Evolutionary conservation across 1,140 invertebrate species (phyloP), one percentile per base, ranked within the genome.

Genomic region (Sminthurides bifidus): DNA sequence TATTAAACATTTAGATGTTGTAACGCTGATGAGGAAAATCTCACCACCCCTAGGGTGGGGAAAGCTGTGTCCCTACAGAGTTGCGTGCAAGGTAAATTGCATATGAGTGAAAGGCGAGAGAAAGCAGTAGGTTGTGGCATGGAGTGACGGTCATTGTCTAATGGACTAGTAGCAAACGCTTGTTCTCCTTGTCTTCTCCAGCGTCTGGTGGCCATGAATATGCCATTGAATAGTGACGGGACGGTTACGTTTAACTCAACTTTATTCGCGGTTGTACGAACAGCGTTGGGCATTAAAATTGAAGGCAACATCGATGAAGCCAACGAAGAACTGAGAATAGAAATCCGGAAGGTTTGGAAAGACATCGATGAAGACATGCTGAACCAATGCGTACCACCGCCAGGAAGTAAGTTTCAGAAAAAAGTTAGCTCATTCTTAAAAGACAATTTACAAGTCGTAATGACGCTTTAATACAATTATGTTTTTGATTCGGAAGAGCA

Each of bases 201-300:
- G 82, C 79, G 92, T 61, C 76, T 99, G 26, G 96, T 99, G 12
- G 93, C 92, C 8, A 99, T 99, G 96, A 99, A 99, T 70, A 99
- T 99, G 96, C 96, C 96, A 1, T 75, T 99, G 40, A 99, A 98
- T 69, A 93, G 89, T 57, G 96, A 99, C 71, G 96, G 95, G 10
- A 99, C 96, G 0, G 96, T 99, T 1, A 81, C 95, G 63, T 99
- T 99, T 71, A 99, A 99, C 72, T 95, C 96, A 0, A 99, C 96
- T 0, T 74, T 99, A 19, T 99, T 99, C 73, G 96, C 96, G 24
- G 84, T 99, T 21, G 94, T 99, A 2, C 77, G 96, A 55, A 99
- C 96, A 0, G 96, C 93, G 35, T 74, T 99, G 35, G 83, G 87
- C 65, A 98, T 99, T 38, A 98, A 98, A 75, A 96, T 92, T 2